phyloP scores from a whole-genome alignment of 2,888 invertebrate genomes.

The Eupithecia subfuscata region DNA sequence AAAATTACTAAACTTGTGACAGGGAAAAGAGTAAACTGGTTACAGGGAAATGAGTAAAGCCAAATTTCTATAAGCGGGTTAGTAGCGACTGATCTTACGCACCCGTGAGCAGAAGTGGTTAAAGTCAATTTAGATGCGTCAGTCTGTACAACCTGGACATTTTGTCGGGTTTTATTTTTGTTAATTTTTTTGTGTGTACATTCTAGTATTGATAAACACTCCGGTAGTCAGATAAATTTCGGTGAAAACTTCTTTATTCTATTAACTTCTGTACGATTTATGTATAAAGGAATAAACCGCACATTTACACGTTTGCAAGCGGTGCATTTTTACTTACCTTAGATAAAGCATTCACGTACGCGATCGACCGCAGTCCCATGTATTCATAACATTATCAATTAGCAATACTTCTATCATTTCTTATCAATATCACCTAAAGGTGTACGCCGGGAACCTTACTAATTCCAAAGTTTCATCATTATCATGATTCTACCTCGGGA shows the following conservation, averaged over 20 bases:
- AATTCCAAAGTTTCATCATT: neutral
- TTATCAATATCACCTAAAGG: no score
- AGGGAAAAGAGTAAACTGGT: neutral
- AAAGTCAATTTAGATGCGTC: neutral
- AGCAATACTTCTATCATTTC: no score
- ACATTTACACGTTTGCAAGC: no score
- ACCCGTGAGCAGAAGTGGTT: neutral
- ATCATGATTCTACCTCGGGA: neutral
- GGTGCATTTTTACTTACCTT: no score
- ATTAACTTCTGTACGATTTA: no score
- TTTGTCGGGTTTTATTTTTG: neutral
- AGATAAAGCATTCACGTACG: no score
- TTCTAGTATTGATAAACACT: neutral
- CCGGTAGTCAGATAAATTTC: neutral
- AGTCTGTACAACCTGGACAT: neutral
- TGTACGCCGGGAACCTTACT: no score
- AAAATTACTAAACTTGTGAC: neutral
- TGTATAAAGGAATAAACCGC: no score
- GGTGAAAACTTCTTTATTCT: neutral
- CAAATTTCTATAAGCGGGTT: conserved; percentile 11
- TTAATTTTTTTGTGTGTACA: neutral
- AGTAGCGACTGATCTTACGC: conserved; percentile 9
- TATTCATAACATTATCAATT: no score
- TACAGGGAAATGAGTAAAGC: conserved; percentile 12
- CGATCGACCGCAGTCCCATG: no score